Base-by-base conservation (phyloP, 2,888 invertebrate genomes). In the Quadroppia sp. region DNA sequence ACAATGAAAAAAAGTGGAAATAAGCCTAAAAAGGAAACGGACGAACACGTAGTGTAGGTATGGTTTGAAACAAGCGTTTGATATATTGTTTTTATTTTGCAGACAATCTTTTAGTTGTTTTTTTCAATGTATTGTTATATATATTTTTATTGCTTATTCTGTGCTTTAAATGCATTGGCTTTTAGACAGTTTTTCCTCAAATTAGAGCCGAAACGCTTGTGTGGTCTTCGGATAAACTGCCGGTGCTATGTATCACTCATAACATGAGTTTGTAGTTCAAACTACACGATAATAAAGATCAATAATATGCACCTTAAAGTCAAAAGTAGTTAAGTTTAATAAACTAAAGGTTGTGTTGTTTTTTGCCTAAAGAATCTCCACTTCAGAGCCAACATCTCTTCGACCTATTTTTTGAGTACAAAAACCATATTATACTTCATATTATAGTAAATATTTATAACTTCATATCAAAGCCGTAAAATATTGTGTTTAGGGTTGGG, bases 211-310 rank as follows among this genome's bases (percentile, higher is more conserved):
- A 64, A 64, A 64, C 32, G 20, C 32, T 36, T 64, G 61, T 64
- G 61, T 64, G 61, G 61, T 64, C 61, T 61, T n/a, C 36, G 56
- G 28, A 56, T 56, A 17, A 28, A 56, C 56, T 56, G 6, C 56
- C 28, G 53, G 53, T 53, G 36, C 23, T 6, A 20, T 64, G 28
- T 64, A 64, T 64, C n/a, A n/a, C n/a, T n/a, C n/a, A 64, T 64
- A 11, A 64, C 36, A 64, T 64, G 61, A 36, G 53, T 64, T 64
- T 64, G 32, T 64, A 28, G 36, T 20, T 36, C 36, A 64, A 28
- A 45, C 69, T 69, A 28, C 42, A 69, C 42, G 36, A 42, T 69
- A 45, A 69, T 69, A 69, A 67, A 69, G 69, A 69, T 69, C 69
- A 69, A 40, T 69, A 69, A 69, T 69, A 69, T 69, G 28, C 69